These are phyloP conservation scores for Theropithecus gelada DNA, from an alignment of 2,113 vertebrate species.

Conservation along the genomic window DNA sequence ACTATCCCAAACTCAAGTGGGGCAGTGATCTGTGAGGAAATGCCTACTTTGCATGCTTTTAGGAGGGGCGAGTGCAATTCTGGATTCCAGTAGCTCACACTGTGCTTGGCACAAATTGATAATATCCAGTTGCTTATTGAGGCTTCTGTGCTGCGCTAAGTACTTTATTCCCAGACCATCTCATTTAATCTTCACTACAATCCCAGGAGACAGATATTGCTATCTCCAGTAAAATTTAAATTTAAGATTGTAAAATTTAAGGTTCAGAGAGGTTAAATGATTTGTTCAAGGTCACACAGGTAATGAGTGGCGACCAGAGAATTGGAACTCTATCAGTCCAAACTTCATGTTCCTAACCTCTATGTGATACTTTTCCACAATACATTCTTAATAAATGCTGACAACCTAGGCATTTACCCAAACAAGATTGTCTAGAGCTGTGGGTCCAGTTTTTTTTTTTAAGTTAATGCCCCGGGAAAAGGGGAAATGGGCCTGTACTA, in stretches of 20 bases:
- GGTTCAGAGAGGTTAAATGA: slow-evolving; percentile 43
- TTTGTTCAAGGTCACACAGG: slow-evolving; percentile 40
- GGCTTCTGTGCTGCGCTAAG: neutral
- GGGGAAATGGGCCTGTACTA: neutral
- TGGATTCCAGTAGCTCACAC: neutral
- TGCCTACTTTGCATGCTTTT: neutral
- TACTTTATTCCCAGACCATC: neutral
- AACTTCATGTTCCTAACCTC: neutral
- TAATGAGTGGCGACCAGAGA: neutral
- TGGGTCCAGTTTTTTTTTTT: neutral
- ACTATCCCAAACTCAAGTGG: neutral
- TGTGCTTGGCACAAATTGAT: neutral
- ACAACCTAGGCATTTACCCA: neutral
- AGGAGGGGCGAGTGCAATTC: neutral
- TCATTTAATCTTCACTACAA: neutral
- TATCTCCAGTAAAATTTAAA: neutral
- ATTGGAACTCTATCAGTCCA: neutral
- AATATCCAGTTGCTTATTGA: neutral
- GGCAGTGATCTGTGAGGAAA: neutral
- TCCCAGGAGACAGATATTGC: slow-evolving; percentile 32
- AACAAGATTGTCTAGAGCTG: neutral
- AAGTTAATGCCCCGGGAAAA: neutral
- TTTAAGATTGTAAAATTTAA: neutral
- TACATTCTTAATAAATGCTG: neutral
- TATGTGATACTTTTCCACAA: neutral